Evolutionary conservation across 2,888 invertebrate species (phyloP).

Genomic region (Dryocosmus kuriphilus): DNA sequence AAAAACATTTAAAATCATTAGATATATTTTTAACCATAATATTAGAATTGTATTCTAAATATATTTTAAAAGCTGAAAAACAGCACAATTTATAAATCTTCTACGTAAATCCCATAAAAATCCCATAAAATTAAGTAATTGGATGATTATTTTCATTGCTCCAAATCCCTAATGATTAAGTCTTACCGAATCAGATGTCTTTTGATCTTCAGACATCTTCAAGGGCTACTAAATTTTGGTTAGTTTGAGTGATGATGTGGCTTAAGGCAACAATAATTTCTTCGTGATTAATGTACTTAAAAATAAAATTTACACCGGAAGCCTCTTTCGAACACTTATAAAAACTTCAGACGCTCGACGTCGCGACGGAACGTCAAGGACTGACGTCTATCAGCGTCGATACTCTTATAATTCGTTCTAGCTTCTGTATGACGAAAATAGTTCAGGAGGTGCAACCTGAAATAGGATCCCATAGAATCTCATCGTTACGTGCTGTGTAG

Average conservation of each 20-base stretch:
- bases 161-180: neutral
- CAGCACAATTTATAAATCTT: neutral
- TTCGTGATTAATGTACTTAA: slow-evolving; percentile 5
- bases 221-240: slow-evolving; percentile 11
- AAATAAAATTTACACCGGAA: slow-evolving; percentile 36
- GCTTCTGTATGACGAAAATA: slow-evolving; percentile 29
- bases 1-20: no score
- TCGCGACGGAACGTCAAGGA: slow-evolving; percentile 41
- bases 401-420: slow-evolving; percentile 36
- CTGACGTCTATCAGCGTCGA: slow-evolving; percentile 40
- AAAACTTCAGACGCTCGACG: slow-evolving; percentile 29
- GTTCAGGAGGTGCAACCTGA: slow-evolving; percentile 22
- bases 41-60: no score
- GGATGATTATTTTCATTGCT: neutral
- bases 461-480: slow-evolving; percentile 20
- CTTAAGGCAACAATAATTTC: slow-evolving; percentile 8
- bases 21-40: no score
- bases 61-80: no score
- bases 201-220: slow-evolving; percentile 16
- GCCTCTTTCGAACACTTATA: slow-evolving; percentile 26
- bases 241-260: neutral
- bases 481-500: neutral
- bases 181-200: neutral
- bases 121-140: neutral
- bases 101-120: neutral